Percentiles rank a stretch among this genome's conserved stretches.
Conservation (phyloP, 2,797 vertebrate species). For the Poecilia gillii region DNA sequence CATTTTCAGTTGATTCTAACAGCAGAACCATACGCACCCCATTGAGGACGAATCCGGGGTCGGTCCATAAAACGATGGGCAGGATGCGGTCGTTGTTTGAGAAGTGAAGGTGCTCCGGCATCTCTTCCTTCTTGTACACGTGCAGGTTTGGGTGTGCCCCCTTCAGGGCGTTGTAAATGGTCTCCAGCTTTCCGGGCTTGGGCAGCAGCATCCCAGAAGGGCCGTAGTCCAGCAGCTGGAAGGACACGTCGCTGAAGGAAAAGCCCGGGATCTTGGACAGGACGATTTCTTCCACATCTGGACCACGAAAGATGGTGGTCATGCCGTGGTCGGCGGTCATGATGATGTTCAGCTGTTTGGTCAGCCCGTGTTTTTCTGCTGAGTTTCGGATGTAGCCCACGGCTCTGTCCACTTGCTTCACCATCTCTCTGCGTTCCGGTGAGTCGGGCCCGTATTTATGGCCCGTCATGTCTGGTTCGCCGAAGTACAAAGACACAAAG, state of each 20-base stretch:
- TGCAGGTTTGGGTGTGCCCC: conserved; percentile 86
- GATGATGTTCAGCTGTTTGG: conserved; percentile 84
- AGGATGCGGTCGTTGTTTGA: conserved; percentile 83
- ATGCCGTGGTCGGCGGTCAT: conserved; percentile 93
- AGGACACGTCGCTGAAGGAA: conserved; percentile 84
- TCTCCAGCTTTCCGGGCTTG: conserved; percentile 85
- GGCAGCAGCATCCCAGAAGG: conserved; percentile 88
- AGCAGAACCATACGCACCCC: conserved; percentile 80
- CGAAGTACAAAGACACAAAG: conserved; percentile 91
- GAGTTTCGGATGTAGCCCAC: conserved; percentile 85
- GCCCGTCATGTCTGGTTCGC: conserved; percentile 88
- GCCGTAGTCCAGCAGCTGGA: conserved; percentile 90
- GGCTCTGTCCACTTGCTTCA: conserved; percentile 87
- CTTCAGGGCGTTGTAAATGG: conserved; percentile 84
- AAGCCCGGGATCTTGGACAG: conserved; percentile 80
- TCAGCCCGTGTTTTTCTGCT: conserved; percentile 62
- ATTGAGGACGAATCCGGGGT: conserved; percentile 90
- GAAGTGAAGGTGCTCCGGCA: conserved; percentile 83
- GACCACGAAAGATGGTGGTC: conserved; percentile 74
- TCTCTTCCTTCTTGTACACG: conserved; percentile 88
- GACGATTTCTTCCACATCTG: conserved; percentile 76
- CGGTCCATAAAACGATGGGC: conserved; percentile 85
- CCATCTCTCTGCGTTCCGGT: conserved; percentile 77
- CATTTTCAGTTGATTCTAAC: no score
- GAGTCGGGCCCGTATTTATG: conserved; percentile 90